phyloP scores from a whole-genome alignment of 2,888 invertebrate species.

The Muschampia plurimacula region DNA sequence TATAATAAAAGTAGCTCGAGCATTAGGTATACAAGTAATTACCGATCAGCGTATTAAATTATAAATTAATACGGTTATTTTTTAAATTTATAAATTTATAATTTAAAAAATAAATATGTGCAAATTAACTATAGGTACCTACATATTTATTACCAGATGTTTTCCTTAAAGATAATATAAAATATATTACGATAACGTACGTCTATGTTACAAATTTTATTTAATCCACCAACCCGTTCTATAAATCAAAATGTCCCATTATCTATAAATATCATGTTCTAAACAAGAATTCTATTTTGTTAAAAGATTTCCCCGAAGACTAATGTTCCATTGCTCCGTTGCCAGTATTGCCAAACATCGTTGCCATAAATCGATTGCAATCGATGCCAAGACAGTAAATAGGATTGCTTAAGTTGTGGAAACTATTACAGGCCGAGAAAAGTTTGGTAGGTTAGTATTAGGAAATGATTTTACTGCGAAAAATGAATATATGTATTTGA shows the following conservation, averaged over 20 bases:
- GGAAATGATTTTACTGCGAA: neutral
- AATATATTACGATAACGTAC: too few species aligned
- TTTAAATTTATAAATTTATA: too few species aligned
- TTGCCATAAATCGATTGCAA: slow-evolving; percentile 16
- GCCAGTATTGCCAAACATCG: slow-evolving; percentile 23
- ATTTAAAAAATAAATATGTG: too few species aligned
- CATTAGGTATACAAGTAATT: too few species aligned
- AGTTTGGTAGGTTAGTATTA: neutral
- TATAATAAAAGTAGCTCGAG: too few species aligned
- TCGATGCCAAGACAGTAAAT: slow-evolving; percentile 39
- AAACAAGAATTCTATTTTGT: slow-evolving; percentile 19
- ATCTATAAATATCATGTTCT: neutral
- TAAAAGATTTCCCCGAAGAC: slow-evolving; percentile 11
- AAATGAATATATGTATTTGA: neutral
- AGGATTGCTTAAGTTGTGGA: slow-evolving; percentile 17
- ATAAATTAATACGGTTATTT: too few species aligned
- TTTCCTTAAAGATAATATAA: too few species aligned
- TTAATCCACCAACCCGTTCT: neutral
- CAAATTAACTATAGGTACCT: too few species aligned
- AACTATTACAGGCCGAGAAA: slow-evolving; percentile 2
- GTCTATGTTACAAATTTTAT: neutral
- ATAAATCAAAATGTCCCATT: neutral
- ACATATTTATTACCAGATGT: too few species aligned
- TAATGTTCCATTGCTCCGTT: neutral
- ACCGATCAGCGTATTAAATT: too few species aligned